Percentiles rank a stretch among this genome's conserved stretches.
phyloP scores from a whole-genome alignment of 2,888 invertebrate genomes.

The Philonicus albiceps region DNA sequence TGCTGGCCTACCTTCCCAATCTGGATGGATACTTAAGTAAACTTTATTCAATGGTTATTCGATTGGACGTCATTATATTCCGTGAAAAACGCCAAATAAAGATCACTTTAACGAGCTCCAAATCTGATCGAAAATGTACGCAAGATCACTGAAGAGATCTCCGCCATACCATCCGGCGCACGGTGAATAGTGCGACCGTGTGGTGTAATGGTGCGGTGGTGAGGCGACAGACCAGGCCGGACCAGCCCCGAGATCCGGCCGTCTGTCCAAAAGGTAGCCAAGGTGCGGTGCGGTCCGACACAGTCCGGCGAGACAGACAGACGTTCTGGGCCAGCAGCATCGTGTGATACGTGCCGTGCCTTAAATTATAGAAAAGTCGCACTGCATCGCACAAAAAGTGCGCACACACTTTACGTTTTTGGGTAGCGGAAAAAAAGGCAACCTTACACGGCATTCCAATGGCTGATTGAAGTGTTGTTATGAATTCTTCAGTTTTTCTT shows the following conservation, averaged over 20 bases:
- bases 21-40: conserved; percentile 26
- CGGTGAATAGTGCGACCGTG: not conserved
- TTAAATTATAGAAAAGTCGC: conserved; percentile 41
- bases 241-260: too few relatives aligned
- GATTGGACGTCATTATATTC: conserved; percentile 42
- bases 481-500: conserved; percentile 13
- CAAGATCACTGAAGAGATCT: conserved; percentile 44
- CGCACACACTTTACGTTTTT: conserved; percentile 31
- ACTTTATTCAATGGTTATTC: conserved; percentile 38
- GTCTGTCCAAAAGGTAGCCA: too few relatives aligned
- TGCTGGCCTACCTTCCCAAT: conserved; percentile 29
- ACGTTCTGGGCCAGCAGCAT: not conserved
- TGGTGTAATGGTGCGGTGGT: not conserved
- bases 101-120: conserved; percentile 52
- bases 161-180: conserved; percentile 22
- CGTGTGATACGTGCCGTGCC: conserved; percentile 33
- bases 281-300: not conserved
- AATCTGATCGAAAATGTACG: conserved; percentile 46
- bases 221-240: not conserved
- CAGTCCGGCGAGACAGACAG: not conserved
- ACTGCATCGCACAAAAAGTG: conserved; percentile 22
- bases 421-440: conserved; percentile 37
- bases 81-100: conserved; percentile 51
- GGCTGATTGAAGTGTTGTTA: conserved; percentile 35
- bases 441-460: conserved; percentile 38